Percentiles rank a stretch among this genome's conserved stretches.
These are phyloP conservation scores for Manis javanica DNA, from an alignment of 2,797 vertebrate genomes.

Conservation along the genomic window DNA sequence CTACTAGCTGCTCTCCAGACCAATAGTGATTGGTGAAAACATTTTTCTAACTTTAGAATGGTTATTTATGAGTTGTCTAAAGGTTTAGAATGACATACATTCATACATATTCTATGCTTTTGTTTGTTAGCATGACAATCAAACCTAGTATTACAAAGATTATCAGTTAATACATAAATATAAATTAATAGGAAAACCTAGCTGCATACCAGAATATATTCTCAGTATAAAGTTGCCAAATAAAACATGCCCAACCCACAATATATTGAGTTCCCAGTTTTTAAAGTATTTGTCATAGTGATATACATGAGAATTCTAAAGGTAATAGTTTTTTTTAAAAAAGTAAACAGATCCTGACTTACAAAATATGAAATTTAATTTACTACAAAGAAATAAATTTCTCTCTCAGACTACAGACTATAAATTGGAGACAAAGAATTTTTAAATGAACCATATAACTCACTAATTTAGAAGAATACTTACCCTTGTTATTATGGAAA, in stretches of 20 bases:
- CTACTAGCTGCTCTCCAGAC: background rate
- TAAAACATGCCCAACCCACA: background rate
- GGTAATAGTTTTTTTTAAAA: background rate
- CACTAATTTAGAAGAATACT: background rate
- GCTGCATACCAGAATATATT: background rate
- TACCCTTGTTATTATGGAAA: background rate
- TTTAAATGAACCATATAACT: background rate
- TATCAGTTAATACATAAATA: slow-evolving; percentile 39
- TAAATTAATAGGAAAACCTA: background rate
- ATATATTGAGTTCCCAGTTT: background rate
- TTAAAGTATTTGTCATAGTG: background rate
- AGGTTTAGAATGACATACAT: background rate
- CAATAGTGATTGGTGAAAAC: background rate
- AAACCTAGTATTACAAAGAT: slow-evolving; percentile 4
- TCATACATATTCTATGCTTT: background rate
- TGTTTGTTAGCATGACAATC: background rate
- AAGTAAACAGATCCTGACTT: background rate
- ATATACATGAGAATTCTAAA: background rate
- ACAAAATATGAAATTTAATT: slow-evolving; percentile 5
- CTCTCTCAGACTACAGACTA: background rate
- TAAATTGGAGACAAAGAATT: background rate
- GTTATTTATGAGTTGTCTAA: background rate
- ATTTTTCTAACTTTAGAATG: slow-evolving; percentile 31
- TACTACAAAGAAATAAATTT: background rate
- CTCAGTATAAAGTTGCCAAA: background rate